Conservation (phyloP, 92 coral and sea anemone species). For the Phymanthus crucifer region DNA sequence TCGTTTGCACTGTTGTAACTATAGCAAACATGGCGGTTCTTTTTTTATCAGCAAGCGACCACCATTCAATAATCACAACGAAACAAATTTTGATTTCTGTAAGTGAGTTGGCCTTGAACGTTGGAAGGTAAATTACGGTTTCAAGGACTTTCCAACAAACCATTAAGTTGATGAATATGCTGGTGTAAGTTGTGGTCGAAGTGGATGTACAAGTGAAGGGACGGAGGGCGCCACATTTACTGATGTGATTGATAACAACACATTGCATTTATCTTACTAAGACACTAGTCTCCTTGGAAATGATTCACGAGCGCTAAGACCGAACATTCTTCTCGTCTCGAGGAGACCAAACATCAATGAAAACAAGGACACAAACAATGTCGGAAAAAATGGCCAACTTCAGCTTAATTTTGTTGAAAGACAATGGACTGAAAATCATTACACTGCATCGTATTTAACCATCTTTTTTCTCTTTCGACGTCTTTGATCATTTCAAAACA, state of each 20-base stretch:
- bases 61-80: no score
- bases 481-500: not conserved
- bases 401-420: not conserved
- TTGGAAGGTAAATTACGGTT: not conserved
- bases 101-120: not conserved
- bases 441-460: no score
- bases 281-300: constrained; percentile 23
- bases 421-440: no score
- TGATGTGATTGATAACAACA: constrained; percentile 22
- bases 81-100: no score
- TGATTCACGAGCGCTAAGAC: not conserved
- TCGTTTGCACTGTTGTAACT: no score
- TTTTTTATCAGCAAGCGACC: no score
- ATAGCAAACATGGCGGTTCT: not conserved
- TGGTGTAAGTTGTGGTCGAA: constrained; percentile 19
- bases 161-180: not conserved
- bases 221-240: constrained; percentile 31
- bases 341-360: not conserved
- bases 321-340: not conserved
- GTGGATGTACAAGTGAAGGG: constrained; percentile 11
- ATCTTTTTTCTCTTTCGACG: no score
- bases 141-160: not conserved
- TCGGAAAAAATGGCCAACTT: not conserved
- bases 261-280: constrained; percentile 25
- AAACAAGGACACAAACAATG: not conserved